Evolutionary conservation across 2,113 vertebrate species (phyloP).

Genomic region (Recurvirostra avosetta): DNA sequence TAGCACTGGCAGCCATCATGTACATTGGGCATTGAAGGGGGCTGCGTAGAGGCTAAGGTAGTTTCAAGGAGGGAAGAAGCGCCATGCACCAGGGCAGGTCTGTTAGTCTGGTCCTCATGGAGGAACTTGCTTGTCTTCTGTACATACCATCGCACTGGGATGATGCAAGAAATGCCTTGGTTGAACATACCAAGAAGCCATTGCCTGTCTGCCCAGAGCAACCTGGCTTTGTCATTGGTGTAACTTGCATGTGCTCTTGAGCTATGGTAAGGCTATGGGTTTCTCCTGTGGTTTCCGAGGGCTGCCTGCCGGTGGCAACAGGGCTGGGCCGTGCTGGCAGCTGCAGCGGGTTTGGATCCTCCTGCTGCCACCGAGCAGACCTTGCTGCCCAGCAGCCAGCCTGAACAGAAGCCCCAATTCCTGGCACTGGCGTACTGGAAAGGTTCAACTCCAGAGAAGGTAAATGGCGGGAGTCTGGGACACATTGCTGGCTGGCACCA

Average conservation of each 20-base stretch:
- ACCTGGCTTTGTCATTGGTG: neutral
- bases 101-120: neutral
- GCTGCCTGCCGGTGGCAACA: neutral
- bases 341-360: neutral
- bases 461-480: rapidly evolving
- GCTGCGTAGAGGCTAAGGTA: neutral
- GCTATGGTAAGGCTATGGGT: rapidly evolving
- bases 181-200: neutral
- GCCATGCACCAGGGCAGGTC: neutral
- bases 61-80: neutral
- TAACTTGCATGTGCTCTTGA: neutral
- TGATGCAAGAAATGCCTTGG: neutral
- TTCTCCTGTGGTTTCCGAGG: rapidly evolving
- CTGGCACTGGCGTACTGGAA: rapidly evolving
- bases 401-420: neutral
- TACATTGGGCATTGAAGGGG: neutral
- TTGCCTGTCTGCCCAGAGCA: neutral
- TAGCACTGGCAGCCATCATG: neutral
- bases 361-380: neutral
- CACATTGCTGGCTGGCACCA: neutral
- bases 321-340: neutral
- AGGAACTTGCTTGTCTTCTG: neutral
- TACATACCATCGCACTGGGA: rapidly evolving
- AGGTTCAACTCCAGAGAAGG: rapidly evolving
- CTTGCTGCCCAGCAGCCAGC: neutral